Base-by-base conservation (phyloP, 2,888 invertebrate species). In the Coleophora flavipennella region DNA sequence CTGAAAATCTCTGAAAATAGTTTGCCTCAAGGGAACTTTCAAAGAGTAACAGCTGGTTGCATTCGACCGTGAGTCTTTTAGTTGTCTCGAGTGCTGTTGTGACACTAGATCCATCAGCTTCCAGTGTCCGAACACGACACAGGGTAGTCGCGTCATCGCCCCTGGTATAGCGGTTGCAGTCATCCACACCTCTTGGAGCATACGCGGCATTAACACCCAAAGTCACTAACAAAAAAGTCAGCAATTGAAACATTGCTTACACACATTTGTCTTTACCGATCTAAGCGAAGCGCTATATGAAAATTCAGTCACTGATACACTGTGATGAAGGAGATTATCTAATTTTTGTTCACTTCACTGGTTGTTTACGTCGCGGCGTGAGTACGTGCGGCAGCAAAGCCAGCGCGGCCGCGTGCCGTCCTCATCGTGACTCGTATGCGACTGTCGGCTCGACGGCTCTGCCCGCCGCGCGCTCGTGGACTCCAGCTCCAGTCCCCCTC, bases 11-110 rank as follows among this genome's bases (percentile, higher is more conserved):
- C 59, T 90, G 89, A 75, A 94, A 92, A 53, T 90, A 90, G 59
- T 91, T 90, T 9, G 89, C 87, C 45, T 91, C 88, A 40, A 95
- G 78, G 49, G 89, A 88, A 80, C 94, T 94, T 85, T 94, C 94
- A 66, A 91, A 91, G 47, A 92, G 87, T 55, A 93, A 84, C 54
- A 91, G 89, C 61, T 91, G 90, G 75, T 90, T 92, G 77, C 95
- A 95, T 60, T 89, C 88, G 45, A 96, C 86, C 48, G 88, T 88
- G 48, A 96, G 84, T 45, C 88, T 89, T 49, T 91, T 89, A 31
- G 92, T 91, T 38, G 90, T 89, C 62, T 94, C 94, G 43, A 86
- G 76, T 49, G 87, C 74, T 46, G 87, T 78, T 63, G 85, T 84
- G 50, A 91, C 80, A 67, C 89, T 91, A 49, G 90, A 86, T 44